These are phyloP conservation scores for Macrophya annulata DNA, from an alignment of 2,888 invertebrate species.

Conservation along the genomic window DNA sequence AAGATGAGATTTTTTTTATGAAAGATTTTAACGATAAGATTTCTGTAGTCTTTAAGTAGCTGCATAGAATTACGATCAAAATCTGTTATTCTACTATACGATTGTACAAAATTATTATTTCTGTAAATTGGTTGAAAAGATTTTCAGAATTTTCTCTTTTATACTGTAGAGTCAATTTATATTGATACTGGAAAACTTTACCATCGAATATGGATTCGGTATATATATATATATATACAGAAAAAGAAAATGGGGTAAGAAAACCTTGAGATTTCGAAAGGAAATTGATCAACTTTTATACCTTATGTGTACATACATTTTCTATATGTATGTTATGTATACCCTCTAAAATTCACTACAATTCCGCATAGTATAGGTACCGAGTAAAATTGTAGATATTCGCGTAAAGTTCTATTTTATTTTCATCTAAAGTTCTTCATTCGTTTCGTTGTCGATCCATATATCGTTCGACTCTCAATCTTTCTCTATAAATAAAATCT, in stretches of 20 bases:
- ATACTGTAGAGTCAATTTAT: not conserved
- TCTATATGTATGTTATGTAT: not conserved
- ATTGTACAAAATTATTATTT: constrained; percentile 22
- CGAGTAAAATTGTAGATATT: not conserved
- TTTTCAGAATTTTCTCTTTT: not conserved
- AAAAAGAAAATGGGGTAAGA: constrained; percentile 12
- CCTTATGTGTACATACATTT: not conserved
- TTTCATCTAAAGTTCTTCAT: not conserved
- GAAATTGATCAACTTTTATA: constrained; percentile 45
- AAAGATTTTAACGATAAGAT: constrained; percentile 44
- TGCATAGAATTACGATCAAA: not conserved
- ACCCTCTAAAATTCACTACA: constrained; percentile 22
- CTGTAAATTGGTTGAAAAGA: not conserved
- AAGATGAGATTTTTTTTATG: not conserved
- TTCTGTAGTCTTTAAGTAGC: not conserved
- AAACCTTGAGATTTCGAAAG: constrained; percentile 6
- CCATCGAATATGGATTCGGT: not conserved
- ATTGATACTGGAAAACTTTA: constrained; percentile 24
- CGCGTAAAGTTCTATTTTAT: not conserved
- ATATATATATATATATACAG: not conserved
- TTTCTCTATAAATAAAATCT: not conserved
- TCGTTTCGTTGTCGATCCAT: constrained; percentile 11
- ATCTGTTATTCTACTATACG: not conserved
- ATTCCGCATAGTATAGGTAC: not conserved
- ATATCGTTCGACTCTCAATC: constrained; percentile 4